These are phyloP conservation scores for Gryllus bimaculatus DNA, from an alignment of 1,140 invertebrate genomes.

Conservation along the genomic window DNA sequence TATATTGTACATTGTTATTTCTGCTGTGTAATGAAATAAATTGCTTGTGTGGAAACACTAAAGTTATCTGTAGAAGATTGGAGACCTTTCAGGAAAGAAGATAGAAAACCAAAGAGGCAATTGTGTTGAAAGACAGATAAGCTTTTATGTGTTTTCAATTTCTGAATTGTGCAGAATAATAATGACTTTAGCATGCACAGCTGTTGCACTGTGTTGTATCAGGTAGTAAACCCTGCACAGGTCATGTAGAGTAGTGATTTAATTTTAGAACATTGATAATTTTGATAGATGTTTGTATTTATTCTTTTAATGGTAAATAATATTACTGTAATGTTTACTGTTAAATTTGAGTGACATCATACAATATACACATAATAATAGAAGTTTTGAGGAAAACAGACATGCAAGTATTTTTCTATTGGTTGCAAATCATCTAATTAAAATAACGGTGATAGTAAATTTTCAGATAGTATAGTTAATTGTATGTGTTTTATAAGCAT, in stretches of 20 bases:
- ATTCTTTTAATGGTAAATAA: background rate
- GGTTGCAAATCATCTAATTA: background rate
- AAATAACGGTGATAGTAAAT: background rate
- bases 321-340: background rate
- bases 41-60: too few relatives aligned
- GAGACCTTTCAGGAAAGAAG: too few relatives aligned
- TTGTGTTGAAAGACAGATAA: background rate
- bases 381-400: background rate
- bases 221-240: background rate
- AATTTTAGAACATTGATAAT: background rate
- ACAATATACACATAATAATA: background rate
- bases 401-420: constrained; percentile 1
- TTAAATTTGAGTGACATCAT: constrained; percentile 1
- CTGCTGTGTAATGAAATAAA: too few relatives aligned
- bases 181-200: background rate
- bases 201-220: background rate
- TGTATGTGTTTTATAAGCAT: background rate
- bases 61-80: too few relatives aligned
- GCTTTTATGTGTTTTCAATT: too few relatives aligned
- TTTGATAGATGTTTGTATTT: background rate
- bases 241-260: background rate
- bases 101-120: background rate
- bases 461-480: background rate
- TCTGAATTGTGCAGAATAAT: background rate
- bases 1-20: too few relatives aligned